These are phyloP conservation scores for Dinoponera quadriceps DNA, from an alignment of 1,140 invertebrate genomes.

Conservation along the genomic window DNA sequence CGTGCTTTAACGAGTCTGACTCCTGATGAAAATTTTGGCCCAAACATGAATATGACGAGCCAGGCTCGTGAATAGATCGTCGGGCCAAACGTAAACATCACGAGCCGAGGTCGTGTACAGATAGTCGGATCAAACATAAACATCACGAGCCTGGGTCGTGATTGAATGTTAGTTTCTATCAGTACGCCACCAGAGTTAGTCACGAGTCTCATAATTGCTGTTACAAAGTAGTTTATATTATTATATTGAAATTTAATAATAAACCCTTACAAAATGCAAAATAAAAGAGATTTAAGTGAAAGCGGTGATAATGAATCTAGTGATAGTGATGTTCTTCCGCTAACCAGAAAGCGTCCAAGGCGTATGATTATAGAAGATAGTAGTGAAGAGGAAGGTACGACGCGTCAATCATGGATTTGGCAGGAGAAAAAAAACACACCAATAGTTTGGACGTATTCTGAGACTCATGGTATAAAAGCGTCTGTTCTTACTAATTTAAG, in stretches of 20 bases:
- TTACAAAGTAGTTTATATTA: no score
- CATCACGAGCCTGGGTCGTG: not conserved
- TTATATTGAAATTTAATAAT: no score
- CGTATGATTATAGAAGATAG: slow-evolving; percentile 53
- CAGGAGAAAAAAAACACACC: slow-evolving; percentile 51
- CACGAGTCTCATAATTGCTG: no score
- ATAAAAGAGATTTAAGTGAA: no score
- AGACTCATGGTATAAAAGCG: slow-evolving; percentile 38
- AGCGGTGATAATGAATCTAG: slow-evolving; percentile 10
- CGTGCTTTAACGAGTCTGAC: no score
- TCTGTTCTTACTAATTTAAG: slow-evolving; percentile 33
- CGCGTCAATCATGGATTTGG: slow-evolving; percentile 53
- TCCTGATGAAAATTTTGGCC: no score
- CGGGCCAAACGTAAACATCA: no score
- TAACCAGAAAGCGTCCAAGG: slow-evolving; percentile 24
- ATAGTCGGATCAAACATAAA: slow-evolving; percentile 6
- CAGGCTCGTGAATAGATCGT: no score
- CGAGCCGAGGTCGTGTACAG: no score
- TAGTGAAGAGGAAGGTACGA: slow-evolving; percentile 52
- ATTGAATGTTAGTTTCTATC: slow-evolving; percentile 22
- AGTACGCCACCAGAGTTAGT: no score
- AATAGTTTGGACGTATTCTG: slow-evolving; percentile 60
- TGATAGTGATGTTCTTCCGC: slow-evolving; percentile 44
- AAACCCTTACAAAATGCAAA: no score
- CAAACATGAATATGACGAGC: no score